Percentiles rank a stretch among this genome's conserved stretches.
Evolutionary conservation across 2,888 invertebrate species (phyloP).

Genomic region (Brachylomia viminalis): DNA sequence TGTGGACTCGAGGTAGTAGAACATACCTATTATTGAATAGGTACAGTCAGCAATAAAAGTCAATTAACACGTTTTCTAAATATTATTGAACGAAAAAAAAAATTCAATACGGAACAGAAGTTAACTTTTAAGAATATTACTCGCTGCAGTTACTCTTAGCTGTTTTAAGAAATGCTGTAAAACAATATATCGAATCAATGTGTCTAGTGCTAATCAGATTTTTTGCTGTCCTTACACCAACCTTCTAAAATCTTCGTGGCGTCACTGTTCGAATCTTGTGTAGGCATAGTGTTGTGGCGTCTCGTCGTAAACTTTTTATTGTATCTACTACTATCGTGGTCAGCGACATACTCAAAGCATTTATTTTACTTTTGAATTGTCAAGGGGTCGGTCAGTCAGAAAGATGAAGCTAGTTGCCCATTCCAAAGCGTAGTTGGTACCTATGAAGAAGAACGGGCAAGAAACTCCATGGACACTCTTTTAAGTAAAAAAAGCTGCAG

Average conservation of each 20-base stretch:
- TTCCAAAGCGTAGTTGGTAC: too few species aligned
- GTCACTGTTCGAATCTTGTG: conserved; percentile 10
- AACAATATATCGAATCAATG: background rate
- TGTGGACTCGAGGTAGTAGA: background rate
- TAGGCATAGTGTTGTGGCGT: conserved; percentile 38
- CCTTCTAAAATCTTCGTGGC: background rate
- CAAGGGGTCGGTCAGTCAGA: too few species aligned
- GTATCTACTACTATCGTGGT: conserved; percentile 47
- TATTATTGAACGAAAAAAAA: background rate
- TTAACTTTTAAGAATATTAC: background rate
- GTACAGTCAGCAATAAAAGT: background rate
- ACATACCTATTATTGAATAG: background rate
- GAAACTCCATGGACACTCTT: too few species aligned
- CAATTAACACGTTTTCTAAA: background rate
- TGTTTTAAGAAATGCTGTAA: background rate
- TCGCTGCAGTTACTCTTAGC: background rate
- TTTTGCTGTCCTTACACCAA: background rate
- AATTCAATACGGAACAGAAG: background rate
- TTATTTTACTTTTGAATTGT: too few species aligned
- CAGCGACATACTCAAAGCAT: conserved; percentile 45
- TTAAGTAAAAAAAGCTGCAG: too few species aligned
- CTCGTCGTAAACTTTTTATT: conserved; percentile 55
- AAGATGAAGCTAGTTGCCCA: too few species aligned
- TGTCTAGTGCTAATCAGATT: background rate
- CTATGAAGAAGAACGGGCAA: too few species aligned